phyloP scores from a whole-genome alignment of 2,113 vertebrate species.

The Ameiurus melas region DNA sequence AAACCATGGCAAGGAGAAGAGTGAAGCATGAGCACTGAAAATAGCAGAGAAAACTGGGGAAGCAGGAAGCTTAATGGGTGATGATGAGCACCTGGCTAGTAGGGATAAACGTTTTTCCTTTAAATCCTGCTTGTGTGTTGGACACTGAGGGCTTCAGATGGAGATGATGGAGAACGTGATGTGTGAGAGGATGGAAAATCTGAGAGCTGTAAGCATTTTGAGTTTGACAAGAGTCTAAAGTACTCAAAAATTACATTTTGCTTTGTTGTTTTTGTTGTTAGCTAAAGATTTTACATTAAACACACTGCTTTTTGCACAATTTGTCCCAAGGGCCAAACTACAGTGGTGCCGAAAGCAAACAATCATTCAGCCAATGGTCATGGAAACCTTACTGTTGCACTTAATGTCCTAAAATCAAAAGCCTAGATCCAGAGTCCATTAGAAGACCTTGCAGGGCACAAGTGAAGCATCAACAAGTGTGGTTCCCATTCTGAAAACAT shows the following conservation, averaged over 20 bases:
- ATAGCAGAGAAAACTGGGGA: neutral
- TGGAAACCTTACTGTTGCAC: neutral
- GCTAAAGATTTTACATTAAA: neutral
- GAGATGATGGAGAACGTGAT: neutral
- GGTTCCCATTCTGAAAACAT: neutral
- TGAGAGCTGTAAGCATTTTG: neutral
- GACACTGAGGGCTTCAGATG: neutral
- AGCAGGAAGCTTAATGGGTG: neutral
- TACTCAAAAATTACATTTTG: too few species aligned
- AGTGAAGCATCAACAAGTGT: too few species aligned
- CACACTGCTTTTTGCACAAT: neutral
- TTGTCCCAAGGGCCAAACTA: neutral
- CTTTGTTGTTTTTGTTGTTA: too few species aligned
- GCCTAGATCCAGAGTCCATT: neutral
- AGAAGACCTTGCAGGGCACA: neutral
- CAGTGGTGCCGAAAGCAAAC: neutral
- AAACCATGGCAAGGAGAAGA: neutral
- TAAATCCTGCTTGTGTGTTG: neutral
- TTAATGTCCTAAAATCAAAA: neutral
- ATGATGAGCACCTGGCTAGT: neutral
- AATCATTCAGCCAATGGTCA: neutral
- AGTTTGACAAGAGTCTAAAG: neutral
- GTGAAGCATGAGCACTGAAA: neutral
- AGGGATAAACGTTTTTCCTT: neutral
- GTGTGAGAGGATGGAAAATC: neutral